Percentiles rank a stretch among this genome's conserved stretches.
Conservation (phyloP, 53 echinoderm and acorn worm genomes). For the Actinopyga echinites region DNA sequence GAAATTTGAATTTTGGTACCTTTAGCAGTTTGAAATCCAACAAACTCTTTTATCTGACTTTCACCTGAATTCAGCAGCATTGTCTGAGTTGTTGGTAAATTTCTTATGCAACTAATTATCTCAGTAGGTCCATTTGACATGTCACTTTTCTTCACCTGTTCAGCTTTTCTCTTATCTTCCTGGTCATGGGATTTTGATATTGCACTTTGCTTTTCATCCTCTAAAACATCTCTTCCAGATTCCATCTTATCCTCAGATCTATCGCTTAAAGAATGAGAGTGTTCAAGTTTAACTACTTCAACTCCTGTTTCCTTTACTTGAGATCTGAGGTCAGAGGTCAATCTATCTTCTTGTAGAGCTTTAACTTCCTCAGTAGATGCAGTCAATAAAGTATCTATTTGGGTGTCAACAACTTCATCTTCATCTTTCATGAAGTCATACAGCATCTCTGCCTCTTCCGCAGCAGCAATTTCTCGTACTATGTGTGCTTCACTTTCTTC, state of each 20-base stretch:
- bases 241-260: too few relatives aligned
- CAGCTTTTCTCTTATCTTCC: too few relatives aligned
- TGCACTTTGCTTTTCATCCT: too few relatives aligned
- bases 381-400: conserved; percentile 17
- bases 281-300: too few relatives aligned
- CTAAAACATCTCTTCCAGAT: too few relatives aligned
- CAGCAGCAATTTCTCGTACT: conserved; percentile 82
- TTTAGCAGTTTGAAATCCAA: conserved; percentile 69
- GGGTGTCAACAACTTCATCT: conserved; percentile 50
- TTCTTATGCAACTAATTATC: neutral
- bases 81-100: conserved; percentile 23
- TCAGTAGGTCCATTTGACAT: too few relatives aligned
- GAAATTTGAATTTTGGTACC: conserved; percentile 61
- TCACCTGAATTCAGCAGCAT: neutral
- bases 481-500: conserved; percentile 71
- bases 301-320: too few relatives aligned
- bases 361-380: neutral
- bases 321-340: too few relatives aligned
- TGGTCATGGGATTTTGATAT: too few relatives aligned
- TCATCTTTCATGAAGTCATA: conserved; percentile 93
- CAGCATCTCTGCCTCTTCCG: conserved; percentile 83
- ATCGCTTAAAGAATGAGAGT: too few relatives aligned
- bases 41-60: neutral
- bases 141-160: too few relatives aligned
- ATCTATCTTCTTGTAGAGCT: too few relatives aligned